Evolutionary conservation across 2,797 vertebrate genomes (phyloP).

Genomic region (Sebastes cheni): DNA sequence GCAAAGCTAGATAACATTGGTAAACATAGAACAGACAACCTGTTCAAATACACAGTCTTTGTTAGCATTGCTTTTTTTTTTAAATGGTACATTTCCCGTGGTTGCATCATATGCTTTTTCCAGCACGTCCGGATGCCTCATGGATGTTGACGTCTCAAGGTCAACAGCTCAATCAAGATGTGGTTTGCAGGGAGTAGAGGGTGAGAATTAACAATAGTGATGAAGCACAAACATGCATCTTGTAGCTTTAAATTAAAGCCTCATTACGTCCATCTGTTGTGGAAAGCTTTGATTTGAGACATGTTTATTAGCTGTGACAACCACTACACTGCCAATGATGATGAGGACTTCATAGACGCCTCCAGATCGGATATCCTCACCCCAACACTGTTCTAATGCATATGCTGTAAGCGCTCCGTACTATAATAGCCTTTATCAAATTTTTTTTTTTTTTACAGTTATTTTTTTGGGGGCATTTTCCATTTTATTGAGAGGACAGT

Average conservation of each 20-base stretch:
- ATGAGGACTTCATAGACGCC: background rate
- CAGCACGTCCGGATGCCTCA: background rate
- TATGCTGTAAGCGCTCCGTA: background rate
- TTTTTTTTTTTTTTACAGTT: no score
- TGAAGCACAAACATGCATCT: background rate
- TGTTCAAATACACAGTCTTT: background rate
- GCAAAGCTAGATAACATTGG: background rate
- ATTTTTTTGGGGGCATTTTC: no score
- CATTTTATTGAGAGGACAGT: no score
- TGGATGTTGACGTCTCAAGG: constrained; percentile 29
- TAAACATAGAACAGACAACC: background rate
- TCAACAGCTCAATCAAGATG: constrained; percentile 24
- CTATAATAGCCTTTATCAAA: constrained; percentile 21
- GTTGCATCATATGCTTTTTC: constrained; percentile 50
- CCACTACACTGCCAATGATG: background rate
- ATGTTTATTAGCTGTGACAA: background rate
- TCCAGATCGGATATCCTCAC: constrained; percentile 2
- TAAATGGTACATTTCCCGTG: constrained; percentile 26
- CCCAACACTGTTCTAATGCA: background rate
- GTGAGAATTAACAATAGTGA: background rate
- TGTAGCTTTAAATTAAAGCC: background rate
- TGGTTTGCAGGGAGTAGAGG: background rate
- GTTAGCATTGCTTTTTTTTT: background rate
- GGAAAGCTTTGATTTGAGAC: background rate
- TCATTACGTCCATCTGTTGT: background rate